A percentile compares a stretch with the other conserved stretches of the same genome.
Evolutionary conservation across 1,140 invertebrate genomes (phyloP).

Genomic region (Aphelenchoides avenae): DNA sequence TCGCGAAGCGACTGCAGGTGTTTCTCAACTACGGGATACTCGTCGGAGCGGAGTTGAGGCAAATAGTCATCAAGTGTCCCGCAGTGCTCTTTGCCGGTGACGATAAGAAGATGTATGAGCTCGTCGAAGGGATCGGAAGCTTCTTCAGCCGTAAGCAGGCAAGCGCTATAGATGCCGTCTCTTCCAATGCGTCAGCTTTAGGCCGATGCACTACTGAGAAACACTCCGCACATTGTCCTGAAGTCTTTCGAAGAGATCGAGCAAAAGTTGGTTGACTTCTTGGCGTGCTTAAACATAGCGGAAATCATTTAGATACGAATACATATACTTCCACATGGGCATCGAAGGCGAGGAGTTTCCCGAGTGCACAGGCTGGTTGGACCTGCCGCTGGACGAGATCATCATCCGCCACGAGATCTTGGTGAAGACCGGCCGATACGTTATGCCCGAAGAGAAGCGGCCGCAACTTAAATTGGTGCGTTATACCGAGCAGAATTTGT

Average conservation of each 20-base stretch:
- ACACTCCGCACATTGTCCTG: conserved; percentile 42
- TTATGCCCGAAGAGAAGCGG: conserved; percentile 46
- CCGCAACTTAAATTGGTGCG: conserved; percentile 49
- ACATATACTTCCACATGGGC: conserved; percentile 54
- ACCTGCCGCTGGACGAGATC: conserved; percentile 40
- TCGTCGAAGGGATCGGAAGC: conserved; percentile 20
- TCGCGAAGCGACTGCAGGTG: conserved; percentile 18
- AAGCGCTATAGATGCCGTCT: too few relatives aligned
- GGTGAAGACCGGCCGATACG: conserved; percentile 43
- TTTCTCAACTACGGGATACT: conserved; percentile 27
- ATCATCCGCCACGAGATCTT: conserved; percentile 49
- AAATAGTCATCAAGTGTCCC: conserved; percentile 36
- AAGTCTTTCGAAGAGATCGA: conserved; percentile 40
- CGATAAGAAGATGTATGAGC: conserved; percentile 26
- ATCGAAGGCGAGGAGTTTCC: conserved; percentile 35
- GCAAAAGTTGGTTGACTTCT: conserved; percentile 27
- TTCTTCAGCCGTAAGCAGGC: conserved; percentile 48
- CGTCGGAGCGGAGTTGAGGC: conserved; percentile 16
- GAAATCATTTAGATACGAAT: conserved; percentile 35
- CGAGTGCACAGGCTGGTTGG: conserved; percentile 27
- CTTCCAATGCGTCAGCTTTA: neutral
- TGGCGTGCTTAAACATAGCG: too few relatives aligned
- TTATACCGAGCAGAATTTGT: neutral
- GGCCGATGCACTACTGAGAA: conserved; percentile 23
- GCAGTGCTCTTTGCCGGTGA: conserved; percentile 36